Conservation (phyloP, 2,113 vertebrate species). For the Carollia perspicillata region DNA sequence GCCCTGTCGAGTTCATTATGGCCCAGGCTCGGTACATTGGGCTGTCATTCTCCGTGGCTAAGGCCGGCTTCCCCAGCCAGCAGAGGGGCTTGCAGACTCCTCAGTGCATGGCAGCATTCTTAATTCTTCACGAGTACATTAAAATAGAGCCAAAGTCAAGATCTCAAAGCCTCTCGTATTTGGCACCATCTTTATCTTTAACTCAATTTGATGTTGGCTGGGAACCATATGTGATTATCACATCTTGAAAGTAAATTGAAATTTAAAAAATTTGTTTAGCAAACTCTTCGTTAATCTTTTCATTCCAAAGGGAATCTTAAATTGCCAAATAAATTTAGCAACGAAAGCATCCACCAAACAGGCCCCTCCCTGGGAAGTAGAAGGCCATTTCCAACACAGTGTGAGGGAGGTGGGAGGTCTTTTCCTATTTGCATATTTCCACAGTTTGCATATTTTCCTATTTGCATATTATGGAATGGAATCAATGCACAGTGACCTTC, state of each 20-base stretch:
- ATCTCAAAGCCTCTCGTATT: not conserved
- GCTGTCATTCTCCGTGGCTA: not conserved
- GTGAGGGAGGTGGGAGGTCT: not conserved
- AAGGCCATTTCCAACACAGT: not conserved
- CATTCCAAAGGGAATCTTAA: not conserved
- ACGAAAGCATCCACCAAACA: not conserved
- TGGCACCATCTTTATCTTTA: not conserved
- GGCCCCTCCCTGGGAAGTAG: not conserved
- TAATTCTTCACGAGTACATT: not conserved
- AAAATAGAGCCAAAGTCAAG: not conserved
- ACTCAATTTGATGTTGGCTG: conserved; percentile 4
- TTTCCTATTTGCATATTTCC: not conserved
- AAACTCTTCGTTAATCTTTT: not conserved
- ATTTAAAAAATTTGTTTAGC: not conserved
- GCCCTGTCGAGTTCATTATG: not conserved
- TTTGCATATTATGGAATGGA: not conserved
- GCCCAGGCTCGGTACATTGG: not conserved
- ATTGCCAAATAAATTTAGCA: not conserved
- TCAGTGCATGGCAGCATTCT: not conserved
- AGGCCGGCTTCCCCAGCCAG: not conserved
- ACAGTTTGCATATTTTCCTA: not conserved
- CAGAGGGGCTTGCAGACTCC: not conserved
- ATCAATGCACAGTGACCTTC: not conserved
- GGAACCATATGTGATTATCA: not conserved
- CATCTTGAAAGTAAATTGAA: conserved; percentile 27